These are phyloP conservation scores for Phylloscopus collybita DNA, from an alignment of 2,797 vertebrate species.

Conservation along the genomic window DNA sequence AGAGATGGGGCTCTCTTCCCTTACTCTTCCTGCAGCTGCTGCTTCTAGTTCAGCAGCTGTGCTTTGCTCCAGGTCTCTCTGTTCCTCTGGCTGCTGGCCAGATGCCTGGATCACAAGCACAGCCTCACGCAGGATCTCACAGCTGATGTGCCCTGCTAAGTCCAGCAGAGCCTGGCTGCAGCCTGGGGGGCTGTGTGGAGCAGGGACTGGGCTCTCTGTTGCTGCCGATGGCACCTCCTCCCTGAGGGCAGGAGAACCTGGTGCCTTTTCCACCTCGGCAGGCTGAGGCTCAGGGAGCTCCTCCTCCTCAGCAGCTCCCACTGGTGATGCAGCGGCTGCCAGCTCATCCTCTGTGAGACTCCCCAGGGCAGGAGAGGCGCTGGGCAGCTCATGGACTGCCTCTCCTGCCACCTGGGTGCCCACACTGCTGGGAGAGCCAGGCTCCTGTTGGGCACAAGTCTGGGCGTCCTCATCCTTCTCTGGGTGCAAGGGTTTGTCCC, in stretches of 20 bases:
- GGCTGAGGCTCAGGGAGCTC: background rate
- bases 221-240: background rate
- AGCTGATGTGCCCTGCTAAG: background rate
- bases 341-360: fast-evolving
- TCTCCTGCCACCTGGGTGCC: background rate
- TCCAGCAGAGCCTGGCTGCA: background rate
- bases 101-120: background rate
- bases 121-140: background rate
- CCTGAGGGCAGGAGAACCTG: background rate
- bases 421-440: background rate
- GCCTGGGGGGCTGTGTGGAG: background rate
- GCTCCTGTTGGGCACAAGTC: background rate
- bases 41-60: background rate
- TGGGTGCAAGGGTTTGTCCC: background rate
- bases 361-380: fast-evolving
- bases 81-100: background rate
- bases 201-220: background rate
- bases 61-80: background rate
- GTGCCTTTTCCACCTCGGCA: background rate
- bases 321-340: background rate
- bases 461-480: background rate
- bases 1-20: background rate
- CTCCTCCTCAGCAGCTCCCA: background rate
- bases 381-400: background rate
- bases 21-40: background rate